A percentile compares a stretch with the other conserved stretches of the same genome.
Conservation (phyloP, 2,888 invertebrate species). For the Eumerus sabulonum region DNA sequence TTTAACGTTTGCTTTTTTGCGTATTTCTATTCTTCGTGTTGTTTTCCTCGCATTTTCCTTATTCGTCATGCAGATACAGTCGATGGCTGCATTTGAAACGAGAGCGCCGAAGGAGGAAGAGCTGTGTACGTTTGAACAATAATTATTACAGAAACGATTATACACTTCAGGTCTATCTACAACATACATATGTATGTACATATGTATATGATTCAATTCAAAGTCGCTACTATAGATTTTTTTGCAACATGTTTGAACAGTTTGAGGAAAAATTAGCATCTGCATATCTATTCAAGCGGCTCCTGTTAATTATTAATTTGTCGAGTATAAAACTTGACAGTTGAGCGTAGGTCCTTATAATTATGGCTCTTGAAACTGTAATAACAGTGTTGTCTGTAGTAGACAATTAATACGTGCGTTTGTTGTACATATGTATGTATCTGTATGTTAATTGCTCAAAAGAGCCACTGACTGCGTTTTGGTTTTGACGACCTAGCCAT, state of each 20-base stretch:
- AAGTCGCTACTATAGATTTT: slow-evolving; percentile 28
- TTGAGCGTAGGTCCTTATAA: slow-evolving; percentile 22
- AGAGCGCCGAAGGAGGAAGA: neutral
- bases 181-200: neutral
- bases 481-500: too few species aligned
- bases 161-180: neutral
- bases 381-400: neutral
- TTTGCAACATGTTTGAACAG: neutral
- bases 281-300: slow-evolving; percentile 1
- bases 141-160: slow-evolving; percentile 45
- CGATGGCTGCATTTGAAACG: slow-evolving; percentile 13
- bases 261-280: slow-evolving; percentile 15
- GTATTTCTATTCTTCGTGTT: slow-evolving; percentile 49
- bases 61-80: slow-evolving; percentile 57
- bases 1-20: slow-evolving; percentile 1
- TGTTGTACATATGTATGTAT: too few species aligned
- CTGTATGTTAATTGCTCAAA: too few species aligned
- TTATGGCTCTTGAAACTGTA: slow-evolving; percentile 1
- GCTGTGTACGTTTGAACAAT: slow-evolving; percentile 52
- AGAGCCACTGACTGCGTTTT: too few species aligned
- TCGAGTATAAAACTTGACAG: slow-evolving; percentile 12
- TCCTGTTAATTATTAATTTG: slow-evolving; percentile 34
- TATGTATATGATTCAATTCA: neutral
- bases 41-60: slow-evolving; percentile 52
- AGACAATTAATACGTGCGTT: neutral